Evolutionary conservation across 2,113 vertebrate species (phyloP).

Genomic region (Corvus hawaiiensis): DNA sequence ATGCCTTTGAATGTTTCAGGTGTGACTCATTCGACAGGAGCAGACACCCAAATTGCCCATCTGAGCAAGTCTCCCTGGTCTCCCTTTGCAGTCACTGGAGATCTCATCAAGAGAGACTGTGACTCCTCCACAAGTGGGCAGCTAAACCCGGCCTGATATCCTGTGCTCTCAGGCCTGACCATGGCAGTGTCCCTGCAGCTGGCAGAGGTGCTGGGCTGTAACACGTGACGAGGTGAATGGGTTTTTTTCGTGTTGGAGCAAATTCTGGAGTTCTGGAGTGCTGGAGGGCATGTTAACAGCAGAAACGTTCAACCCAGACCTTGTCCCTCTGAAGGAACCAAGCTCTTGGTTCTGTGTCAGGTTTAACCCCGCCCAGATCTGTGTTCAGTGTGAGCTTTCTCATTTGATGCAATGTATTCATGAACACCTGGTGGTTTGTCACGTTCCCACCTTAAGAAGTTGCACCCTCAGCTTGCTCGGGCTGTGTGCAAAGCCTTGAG

Average conservation of each 20-base stretch:
- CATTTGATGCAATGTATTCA: neutral
- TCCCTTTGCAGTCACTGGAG: neutral
- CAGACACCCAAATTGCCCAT: conserved; percentile 36
- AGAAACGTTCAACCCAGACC: neutral
- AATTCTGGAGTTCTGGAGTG: neutral
- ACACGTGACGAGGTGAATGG: fast-evolving
- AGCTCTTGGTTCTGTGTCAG: neutral
- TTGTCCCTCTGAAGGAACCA: neutral
- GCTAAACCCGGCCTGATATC: neutral
- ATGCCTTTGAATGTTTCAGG: conserved; percentile 32
- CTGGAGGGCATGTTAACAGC: neutral
- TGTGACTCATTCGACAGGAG: neutral
- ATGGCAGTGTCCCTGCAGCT: neutral
- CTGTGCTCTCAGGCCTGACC: neutral
- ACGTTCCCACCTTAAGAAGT: neutral
- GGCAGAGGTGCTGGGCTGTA: neutral
- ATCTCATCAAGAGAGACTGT: neutral
- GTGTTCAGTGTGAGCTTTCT: neutral
- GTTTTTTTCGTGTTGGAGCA: fast-evolving
- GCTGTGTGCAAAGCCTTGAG: neutral
- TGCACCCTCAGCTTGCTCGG: fast-evolving
- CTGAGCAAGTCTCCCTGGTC: neutral
- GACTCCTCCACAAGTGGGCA: neutral
- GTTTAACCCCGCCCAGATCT: neutral
- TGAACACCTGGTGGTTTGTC: neutral